Percentiles rank a stretch among this genome's conserved stretches.
These are phyloP conservation scores for Agonopterix arenella DNA, from an alignment of 2,888 invertebrate genomes.

Conservation along the genomic window DNA sequence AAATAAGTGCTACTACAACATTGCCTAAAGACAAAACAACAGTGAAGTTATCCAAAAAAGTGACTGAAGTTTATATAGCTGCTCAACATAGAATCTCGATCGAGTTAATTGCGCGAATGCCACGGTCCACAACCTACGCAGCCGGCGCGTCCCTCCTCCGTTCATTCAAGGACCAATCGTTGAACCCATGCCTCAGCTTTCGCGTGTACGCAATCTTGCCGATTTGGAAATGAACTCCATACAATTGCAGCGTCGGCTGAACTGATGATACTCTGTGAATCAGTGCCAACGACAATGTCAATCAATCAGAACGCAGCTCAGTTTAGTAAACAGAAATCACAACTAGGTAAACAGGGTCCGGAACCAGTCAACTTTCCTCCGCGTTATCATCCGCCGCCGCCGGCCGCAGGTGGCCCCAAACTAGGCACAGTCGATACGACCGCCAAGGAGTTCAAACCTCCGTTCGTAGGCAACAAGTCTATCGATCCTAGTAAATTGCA, in stretches of 20 bases:
- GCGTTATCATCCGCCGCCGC: slow-evolving; percentile 87
- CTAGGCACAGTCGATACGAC: slow-evolving; percentile 78
- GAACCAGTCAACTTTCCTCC: slow-evolving; percentile 81
- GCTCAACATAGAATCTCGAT: slow-evolving; percentile 17
- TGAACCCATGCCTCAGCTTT: slow-evolving; percentile 61
- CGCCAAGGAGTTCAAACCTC: slow-evolving; percentile 63
- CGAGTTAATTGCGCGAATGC: slow-evolving; percentile 66
- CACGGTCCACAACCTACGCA: slow-evolving; percentile 70
- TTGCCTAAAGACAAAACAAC: not conserved
- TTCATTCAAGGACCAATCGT: slow-evolving; percentile 73
- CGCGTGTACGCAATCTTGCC: slow-evolving; percentile 39
- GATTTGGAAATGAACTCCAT: slow-evolving; percentile 49
- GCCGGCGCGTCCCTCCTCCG: slow-evolving; percentile 67
- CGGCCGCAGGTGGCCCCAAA: slow-evolving; percentile 79
- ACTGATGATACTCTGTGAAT: slow-evolving; percentile 37
- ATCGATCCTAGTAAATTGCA: slow-evolving; percentile 54
- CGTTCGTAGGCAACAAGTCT: slow-evolving; percentile 57
- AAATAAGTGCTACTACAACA: not conserved
- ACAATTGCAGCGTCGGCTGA: slow-evolving; percentile 39
- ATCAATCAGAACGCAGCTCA: slow-evolving; percentile 69
- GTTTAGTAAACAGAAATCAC: slow-evolving; percentile 69
- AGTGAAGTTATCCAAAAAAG: slow-evolving; percentile 3
- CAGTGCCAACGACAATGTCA: slow-evolving; percentile 62
- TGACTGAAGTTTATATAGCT: not conserved
- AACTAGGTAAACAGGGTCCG: slow-evolving; percentile 72